Percentiles rank a stretch among this genome's conserved stretches.
phyloP scores from a whole-genome alignment of 1,140 invertebrate genomes.

The Oedothorax gibbosus region DNA sequence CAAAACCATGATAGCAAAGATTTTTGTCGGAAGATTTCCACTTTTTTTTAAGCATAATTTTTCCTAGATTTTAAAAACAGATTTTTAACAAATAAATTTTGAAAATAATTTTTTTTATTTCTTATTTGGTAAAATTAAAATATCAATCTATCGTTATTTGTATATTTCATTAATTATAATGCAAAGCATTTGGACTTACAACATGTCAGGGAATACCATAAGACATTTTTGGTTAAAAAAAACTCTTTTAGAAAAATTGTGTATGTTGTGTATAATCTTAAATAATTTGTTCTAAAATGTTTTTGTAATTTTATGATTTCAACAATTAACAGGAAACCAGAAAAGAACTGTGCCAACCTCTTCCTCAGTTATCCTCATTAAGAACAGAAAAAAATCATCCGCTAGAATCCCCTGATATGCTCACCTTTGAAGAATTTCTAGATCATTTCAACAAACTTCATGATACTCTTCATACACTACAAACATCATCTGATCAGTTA shows the following conservation, averaged over 20 bases:
- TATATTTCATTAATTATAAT: background rate
- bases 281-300: background rate
- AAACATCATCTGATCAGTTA: conserved; percentile 2
- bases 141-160: no score
- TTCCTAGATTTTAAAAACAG: no score
- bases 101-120: no score
- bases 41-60: no score
- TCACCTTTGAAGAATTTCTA: background rate
- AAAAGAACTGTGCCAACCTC: background rate
- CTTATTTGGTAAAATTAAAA: no score
- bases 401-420: background rate
- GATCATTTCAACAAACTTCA: conserved; percentile 16
- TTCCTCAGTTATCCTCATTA: background rate
- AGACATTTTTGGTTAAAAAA: background rate
- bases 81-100: no score
- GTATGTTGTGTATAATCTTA: background rate
- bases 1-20: no score
- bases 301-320: background rate
- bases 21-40: no score
- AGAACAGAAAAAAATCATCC: background rate
- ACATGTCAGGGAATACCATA: background rate
- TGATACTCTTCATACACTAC: background rate
- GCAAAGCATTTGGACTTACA: background rate
- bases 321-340: background rate
- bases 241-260: background rate